Evolutionary conservation across 1,140 invertebrate species (phyloP).

Genomic region (Proctacanthus coquilletti): DNA sequence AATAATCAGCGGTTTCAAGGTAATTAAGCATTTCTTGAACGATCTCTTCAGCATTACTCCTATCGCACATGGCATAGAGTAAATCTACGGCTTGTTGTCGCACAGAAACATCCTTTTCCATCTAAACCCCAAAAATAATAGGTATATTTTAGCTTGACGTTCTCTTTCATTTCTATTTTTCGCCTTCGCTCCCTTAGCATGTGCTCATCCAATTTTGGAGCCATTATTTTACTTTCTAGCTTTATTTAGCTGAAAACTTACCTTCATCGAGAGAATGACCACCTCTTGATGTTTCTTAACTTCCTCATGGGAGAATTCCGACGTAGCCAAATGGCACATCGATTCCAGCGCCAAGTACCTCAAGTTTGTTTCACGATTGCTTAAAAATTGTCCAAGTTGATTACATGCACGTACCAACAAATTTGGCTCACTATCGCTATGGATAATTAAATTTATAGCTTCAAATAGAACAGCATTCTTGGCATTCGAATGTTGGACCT

Average conservation of each 20-base stretch:
- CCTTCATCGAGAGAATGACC: conserved; percentile 94
- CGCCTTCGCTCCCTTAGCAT: neutral
- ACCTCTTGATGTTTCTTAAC: conserved; percentile 99
- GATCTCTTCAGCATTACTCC: conserved; percentile 98
- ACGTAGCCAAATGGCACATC: conserved; percentile 98
- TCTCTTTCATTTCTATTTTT: conserved; percentile 1
- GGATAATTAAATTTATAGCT: conserved; percentile 98
- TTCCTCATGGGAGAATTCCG: conserved; percentile 98
- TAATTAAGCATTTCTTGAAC: conserved; percentile 99
- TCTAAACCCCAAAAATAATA: conserved; percentile 35
- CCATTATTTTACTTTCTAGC: conserved; percentile 3
- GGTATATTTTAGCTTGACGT: conserved; percentile 3
- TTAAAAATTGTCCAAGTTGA: conserved; percentile 95
- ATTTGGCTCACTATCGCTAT: conserved; percentile 96
- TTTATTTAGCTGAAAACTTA: conserved; percentile 34
- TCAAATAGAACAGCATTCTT: conserved; percentile 99
- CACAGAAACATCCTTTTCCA: conserved; percentile 98
- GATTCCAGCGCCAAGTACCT: conserved; percentile 96
- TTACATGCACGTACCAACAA: conserved; percentile 95
- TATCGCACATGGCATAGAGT: conserved; percentile 99
- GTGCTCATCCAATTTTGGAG: neutral
- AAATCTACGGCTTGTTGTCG: conserved; percentile 96
- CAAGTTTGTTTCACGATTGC: conserved; percentile 96
- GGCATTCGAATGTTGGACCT: conserved; percentile 99
- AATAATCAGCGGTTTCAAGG: conserved; percentile 98